Percentiles rank a stretch among this genome's conserved stretches.
These are phyloP conservation scores for Meiosimyza platycephala DNA, from an alignment of 2,888 invertebrate species.

Conservation along the genomic window DNA sequence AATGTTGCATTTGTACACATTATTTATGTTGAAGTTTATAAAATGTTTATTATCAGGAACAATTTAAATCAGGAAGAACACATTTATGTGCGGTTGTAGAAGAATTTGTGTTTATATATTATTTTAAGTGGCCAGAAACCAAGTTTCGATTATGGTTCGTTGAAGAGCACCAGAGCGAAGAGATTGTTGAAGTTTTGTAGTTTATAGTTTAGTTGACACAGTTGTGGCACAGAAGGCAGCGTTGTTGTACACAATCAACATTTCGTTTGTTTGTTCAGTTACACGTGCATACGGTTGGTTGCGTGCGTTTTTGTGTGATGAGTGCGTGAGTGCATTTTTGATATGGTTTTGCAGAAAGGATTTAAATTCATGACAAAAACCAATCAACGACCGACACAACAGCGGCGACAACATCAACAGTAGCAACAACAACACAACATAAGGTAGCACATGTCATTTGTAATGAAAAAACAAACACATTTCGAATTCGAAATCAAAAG, in stretches of 20 bases:
- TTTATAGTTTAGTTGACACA: constrained; percentile 11
- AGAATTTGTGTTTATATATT: not conserved
- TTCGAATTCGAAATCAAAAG: constrained; percentile 41
- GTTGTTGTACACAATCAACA: constrained; percentile 12
- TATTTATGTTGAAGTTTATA: constrained; percentile 16
- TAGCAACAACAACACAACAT: constrained; percentile 42
- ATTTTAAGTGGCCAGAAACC: constrained; percentile 12
- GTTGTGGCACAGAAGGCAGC: not conserved
- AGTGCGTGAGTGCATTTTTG: constrained; percentile 36
- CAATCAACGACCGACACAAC: constrained; percentile 32
- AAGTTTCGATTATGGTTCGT: constrained; percentile 27
- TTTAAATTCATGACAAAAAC: constrained; percentile 33
- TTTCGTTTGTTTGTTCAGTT: constrained; percentile 14
- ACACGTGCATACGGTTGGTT: constrained; percentile 19
- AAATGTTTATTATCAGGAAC: constrained; percentile 21
- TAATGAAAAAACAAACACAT: constrained; percentile 14
- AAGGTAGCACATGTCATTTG: constrained; percentile 10
- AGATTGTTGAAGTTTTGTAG: constrained; percentile 27
- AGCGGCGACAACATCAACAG: constrained; percentile 39
- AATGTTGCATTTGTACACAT: not conserved
- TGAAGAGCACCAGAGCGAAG: constrained; percentile 31
- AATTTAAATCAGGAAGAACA: constrained; percentile 31
- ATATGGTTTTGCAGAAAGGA: constrained; percentile 27
- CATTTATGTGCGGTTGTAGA: constrained; percentile 20
- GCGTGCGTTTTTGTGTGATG: constrained; percentile 31